These are phyloP conservation scores for Mustelus asterias DNA, from an alignment of 2,113 vertebrate species.

Conservation along the genomic window DNA sequence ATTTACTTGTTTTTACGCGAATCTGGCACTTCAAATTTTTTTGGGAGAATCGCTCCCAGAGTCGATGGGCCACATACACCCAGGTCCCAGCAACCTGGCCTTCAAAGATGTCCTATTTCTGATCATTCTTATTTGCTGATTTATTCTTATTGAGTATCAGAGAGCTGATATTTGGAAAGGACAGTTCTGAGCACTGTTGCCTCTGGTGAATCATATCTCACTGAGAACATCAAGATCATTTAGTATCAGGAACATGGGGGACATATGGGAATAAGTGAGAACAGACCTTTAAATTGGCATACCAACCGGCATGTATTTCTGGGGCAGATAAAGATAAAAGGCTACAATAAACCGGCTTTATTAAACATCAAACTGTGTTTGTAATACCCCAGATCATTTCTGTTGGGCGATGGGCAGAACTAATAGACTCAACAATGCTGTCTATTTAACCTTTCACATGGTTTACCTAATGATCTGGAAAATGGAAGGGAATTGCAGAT, in stretches of 20 bases:
- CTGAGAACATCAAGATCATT: background rate
- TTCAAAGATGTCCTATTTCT: background rate
- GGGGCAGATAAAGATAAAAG: background rate
- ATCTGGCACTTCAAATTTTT: too few species aligned
- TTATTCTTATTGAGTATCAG: background rate
- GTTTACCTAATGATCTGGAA: background rate
- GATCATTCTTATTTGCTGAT: background rate
- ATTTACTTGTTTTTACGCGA: too few species aligned
- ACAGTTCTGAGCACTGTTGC: background rate
- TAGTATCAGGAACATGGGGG: background rate
- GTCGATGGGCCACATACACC: background rate
- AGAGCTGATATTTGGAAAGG: background rate
- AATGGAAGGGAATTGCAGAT: background rate
- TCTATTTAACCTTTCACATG: background rate
- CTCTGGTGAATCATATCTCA: background rate
- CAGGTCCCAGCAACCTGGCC: background rate
- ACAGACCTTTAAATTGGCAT: background rate
- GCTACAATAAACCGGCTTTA: background rate
- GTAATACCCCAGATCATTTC: too few species aligned
- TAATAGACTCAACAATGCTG: background rate
- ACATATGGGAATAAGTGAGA: background rate
- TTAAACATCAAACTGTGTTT: background rate
- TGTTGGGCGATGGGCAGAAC: background rate
- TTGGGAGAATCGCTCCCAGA: background rate
- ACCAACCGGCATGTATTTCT: background rate